Base-by-base conservation (phyloP, 2,113 vertebrate species). In the Mastomys coucha region DNA sequence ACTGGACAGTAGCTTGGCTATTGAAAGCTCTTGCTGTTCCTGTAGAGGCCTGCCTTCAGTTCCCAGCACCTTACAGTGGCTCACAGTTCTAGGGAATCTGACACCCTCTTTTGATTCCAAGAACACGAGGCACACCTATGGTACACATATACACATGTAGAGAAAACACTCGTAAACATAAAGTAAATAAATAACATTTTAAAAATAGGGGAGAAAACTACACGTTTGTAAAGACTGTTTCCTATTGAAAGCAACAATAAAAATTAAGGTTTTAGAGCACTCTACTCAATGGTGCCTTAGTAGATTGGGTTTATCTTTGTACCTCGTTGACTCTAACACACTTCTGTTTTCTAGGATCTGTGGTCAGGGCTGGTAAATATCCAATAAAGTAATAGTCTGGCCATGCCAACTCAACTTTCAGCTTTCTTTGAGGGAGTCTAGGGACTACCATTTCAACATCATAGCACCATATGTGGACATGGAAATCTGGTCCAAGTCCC, bases 181-280 rank as follows among this genome's bases (percentile, higher is more conserved):
- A 77, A 77, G 20, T 36, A 81, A 81, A 65, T 65, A 65, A 65
- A 28, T 11, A 28, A 42, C 17, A 69, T 13, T 39, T 82, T 19
- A 11, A 85, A 65, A 45, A 45, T 45, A 84, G n/a, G n/a, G 58
- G 5, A 28, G n/a, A 53, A 90, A 82, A 9, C 24, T 63, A 39
- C 39, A 56, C 85, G n/a, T 75, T 95, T 93, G 77, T 85, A 26
- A 84, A 95, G 26, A 77, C 36, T 22, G 2, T 88, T 91, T 96
- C 49, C 93, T n/a, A 39, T 60, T n/a, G 89, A 51, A 70, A 26
- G 22, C 24, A 11, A 10, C 70, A 85, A 72, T 85, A 77, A 88
- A 88, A 86, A 65, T 53, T 69, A 76, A 77, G 60, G 26, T 56
- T 88, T 72, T 85, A 65, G 36, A n/a, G 22, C 58, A 31, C 31